Conservation (phyloP, 2,113 vertebrate species). For the Edolisoma coerulescens region DNA sequence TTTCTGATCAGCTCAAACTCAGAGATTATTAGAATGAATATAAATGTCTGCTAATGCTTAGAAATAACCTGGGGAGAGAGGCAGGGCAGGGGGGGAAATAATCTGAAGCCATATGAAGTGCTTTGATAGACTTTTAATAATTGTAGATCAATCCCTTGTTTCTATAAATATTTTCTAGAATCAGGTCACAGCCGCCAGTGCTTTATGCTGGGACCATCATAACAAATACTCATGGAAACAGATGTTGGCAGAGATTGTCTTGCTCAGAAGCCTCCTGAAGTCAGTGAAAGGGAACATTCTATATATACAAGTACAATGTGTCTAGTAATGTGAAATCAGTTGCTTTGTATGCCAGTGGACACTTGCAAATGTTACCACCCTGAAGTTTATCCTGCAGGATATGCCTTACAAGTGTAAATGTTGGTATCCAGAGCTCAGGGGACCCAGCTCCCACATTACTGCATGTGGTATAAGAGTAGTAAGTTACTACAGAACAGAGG, state of each 20-base stretch:
- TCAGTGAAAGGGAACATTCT: not conserved
- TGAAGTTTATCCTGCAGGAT: not conserved
- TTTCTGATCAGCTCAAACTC: not conserved
- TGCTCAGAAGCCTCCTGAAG: not conserved
- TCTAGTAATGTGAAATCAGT: not conserved
- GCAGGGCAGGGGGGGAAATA: not conserved
- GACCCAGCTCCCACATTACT: not conserved
- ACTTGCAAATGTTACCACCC: not conserved
- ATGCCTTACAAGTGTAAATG: not conserved
- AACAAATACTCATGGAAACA: constrained; percentile 71
- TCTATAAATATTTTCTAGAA: constrained; percentile 60
- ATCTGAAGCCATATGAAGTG: not conserved
- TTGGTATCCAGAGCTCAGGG: not conserved
- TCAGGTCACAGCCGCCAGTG: constrained; percentile 69
- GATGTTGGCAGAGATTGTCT: not conserved
- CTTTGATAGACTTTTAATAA: constrained; percentile 53
- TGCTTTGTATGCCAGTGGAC: not conserved
- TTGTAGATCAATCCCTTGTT: constrained; percentile 37
- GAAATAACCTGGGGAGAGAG: not conserved
- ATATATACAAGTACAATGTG: not conserved
- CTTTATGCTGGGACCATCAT: constrained; percentile 77
- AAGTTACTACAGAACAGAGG: not conserved
- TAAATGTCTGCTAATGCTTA: not conserved
- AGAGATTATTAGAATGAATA: not conserved
- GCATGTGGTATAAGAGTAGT: not conserved